Base-by-base conservation (phyloP, 53 echinoderm and acorn worm genomes). In the Henricia sp. region DNA sequence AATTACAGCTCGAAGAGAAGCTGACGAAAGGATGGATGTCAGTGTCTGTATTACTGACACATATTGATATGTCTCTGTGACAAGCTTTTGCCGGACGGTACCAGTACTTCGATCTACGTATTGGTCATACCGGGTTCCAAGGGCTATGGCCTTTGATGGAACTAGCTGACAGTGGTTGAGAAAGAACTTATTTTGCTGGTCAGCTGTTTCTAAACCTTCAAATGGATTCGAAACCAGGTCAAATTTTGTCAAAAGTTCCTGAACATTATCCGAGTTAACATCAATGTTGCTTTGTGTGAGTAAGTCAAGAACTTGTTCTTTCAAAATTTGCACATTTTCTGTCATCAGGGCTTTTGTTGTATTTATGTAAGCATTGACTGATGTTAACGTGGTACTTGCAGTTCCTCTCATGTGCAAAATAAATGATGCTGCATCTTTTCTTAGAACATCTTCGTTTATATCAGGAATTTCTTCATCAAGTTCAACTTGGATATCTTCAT, bases 51-150 rank as follows among this genome's bases (percentile, higher is more conserved):
- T 30, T 32, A 92, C 69, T 38, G 89, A 68, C 19, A 92, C 58
- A 37, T 92, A 89, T 40, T 92, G 93, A 38, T 58, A 92, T 28
- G 89, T 68, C 19, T 92, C 86, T 46, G 86, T 92, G 0, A 92
- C 87, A 48, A 90, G 14, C 27, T 74, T 56, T 66, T 89, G 89
- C 11, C 34, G 50, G 1, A 54, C 53, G 26, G 68, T 55, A 8
- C 93, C 89, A 29, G 69, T 83, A 44, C 46, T 65, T 57, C 60
- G 50, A 29, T 90, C 89, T 25, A 90, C 4, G n/a, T 1, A 4
- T 29, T 84, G 87, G 64, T 93, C 93, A 35, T 68, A 29, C 51
- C 93, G 39, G 1, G 75, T 83, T 17, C 89, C 89, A 24, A 93
- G 37, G 36, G 87, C 70, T 51, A 27, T 50, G 14, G 54, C 52